Conservation (phyloP, 2,113 vertebrate species). For the Calyptomena viridis region DNA sequence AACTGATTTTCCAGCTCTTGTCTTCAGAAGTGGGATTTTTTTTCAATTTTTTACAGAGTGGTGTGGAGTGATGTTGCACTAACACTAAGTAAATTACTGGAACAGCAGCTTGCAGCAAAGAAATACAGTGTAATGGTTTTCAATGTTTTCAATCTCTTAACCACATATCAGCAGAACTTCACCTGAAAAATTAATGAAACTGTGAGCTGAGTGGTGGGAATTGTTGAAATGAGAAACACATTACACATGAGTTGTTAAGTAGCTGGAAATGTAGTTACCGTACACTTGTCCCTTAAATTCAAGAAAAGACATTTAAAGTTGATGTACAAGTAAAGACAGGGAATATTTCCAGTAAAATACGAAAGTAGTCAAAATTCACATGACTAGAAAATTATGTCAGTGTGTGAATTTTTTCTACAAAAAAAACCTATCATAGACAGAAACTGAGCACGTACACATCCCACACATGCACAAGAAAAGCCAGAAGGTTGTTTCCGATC, state of each 20-base stretch:
- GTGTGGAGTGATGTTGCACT: neutral
- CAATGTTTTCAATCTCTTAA: neutral
- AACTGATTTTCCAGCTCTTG: neutral
- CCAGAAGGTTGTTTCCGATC: neutral
- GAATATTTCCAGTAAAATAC: neutral
- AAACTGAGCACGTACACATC: neutral
- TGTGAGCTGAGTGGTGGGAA: neutral
- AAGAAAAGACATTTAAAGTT: neutral
- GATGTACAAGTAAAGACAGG: neutral
- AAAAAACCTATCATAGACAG: neutral
- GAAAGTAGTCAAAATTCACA: neutral
- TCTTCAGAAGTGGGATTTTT: neutral
- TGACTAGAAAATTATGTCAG: neutral
- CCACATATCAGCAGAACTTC: conserved; percentile 25
- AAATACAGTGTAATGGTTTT: neutral
- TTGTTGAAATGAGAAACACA: conserved; percentile 8
- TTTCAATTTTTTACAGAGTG: neutral
- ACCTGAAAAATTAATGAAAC: conserved; percentile 46
- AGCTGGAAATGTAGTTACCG: neutral
- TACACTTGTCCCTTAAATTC: neutral
- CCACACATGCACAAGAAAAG: neutral
- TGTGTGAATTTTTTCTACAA: neutral
- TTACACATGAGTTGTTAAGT: neutral
- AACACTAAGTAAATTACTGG: neutral
- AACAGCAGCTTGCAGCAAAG: neutral